phyloP scores from a whole-genome alignment of 1,140 invertebrate species.

The Agrilus planipennis region DNA sequence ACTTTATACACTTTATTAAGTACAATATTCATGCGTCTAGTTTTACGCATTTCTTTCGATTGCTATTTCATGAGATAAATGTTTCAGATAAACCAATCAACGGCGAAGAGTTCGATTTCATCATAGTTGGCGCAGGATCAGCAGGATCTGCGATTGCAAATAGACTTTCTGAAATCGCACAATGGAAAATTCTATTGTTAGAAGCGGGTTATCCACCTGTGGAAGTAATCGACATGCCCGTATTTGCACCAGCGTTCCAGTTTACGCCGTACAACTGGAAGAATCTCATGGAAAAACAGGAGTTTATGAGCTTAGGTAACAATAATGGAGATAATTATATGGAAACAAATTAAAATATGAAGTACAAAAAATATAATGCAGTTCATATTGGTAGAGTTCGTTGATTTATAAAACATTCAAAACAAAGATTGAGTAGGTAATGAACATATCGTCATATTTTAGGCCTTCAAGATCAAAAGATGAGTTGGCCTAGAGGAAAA shows the following conservation, averaged over 20 bases:
- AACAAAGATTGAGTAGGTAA: too few relatives aligned
- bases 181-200: constrained; percentile 57
- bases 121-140: constrained; percentile 30
- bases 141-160: constrained; percentile 46
- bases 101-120: constrained; percentile 19
- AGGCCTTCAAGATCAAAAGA: constrained; percentile 41
- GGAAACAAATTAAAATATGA: too few relatives aligned
- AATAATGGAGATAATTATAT: too few relatives aligned
- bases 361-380: too few relatives aligned
- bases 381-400: too few relatives aligned
- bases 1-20: too few relatives aligned
- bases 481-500: constrained; percentile 48
- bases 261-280: constrained; percentile 67
- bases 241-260: constrained; percentile 52
- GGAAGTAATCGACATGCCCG: constrained; percentile 59
- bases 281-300: constrained; percentile 60
- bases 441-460: constrained; percentile 9
- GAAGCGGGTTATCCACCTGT: constrained; percentile 53
- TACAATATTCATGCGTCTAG: too few relatives aligned
- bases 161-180: constrained; percentile 51
- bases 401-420: too few relatives aligned
- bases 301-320: constrained; percentile 46
- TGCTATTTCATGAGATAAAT: too few relatives aligned
- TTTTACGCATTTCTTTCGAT: too few relatives aligned
- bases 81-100: too few relatives aligned